Evolutionary conservation across 2,797 vertebrate species (phyloP).

Genomic region (Cirrhinus mrigala): DNA sequence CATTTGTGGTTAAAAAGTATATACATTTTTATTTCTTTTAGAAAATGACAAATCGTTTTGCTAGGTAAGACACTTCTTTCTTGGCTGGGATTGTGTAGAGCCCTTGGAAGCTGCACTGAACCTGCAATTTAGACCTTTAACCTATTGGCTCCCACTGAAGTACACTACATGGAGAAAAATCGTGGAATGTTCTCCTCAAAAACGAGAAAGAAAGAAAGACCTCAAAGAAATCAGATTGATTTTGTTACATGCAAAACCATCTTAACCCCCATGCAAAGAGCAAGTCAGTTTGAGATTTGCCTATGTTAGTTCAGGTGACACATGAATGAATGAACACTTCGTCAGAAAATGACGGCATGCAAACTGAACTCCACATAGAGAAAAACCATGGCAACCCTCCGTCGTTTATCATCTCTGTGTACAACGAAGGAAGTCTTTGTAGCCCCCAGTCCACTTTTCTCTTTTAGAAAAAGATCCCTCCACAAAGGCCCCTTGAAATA

Average conservation of each 20-base stretch:
- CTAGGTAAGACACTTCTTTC: no score
- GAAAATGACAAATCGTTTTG: no score
- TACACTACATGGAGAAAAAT: no score
- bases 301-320: slow-evolving; percentile 15
- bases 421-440: slow-evolving; percentile 47
- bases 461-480: slow-evolving; percentile 38
- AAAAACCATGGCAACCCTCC: slow-evolving; percentile 71
- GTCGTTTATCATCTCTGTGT: slow-evolving; percentile 42
- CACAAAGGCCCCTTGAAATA: slow-evolving; percentile 31
- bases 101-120: no score
- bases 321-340: slow-evolving; percentile 14
- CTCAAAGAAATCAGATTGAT: not conserved
- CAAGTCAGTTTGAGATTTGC: slow-evolving; percentile 23
- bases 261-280: not conserved
- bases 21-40: no score
- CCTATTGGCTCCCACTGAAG: no score
- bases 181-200: no score
- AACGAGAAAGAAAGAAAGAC: no score
- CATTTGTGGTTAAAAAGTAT: no score
- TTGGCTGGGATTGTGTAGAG: no score
- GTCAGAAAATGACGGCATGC: slow-evolving; percentile 30
- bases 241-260: not conserved
- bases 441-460: slow-evolving; percentile 28
- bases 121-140: no score
- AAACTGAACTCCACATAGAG: slow-evolving; percentile 36